These are phyloP conservation scores for Pteromalus puparum DNA, from an alignment of 1,140 invertebrate species.

Conservation along the genomic window DNA sequence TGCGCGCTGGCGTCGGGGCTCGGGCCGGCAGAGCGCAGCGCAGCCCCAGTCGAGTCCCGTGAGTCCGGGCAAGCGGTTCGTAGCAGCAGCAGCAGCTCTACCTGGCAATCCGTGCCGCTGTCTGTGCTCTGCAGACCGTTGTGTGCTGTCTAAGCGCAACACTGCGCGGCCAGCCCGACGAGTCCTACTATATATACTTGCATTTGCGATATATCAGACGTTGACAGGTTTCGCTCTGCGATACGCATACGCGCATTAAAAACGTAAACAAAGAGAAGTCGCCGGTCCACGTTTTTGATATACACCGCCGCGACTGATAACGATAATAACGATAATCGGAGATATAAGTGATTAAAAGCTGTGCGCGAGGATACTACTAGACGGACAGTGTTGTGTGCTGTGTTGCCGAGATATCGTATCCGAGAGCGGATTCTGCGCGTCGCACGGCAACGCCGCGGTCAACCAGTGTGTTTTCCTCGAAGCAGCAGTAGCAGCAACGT, in stretches of 20 bases:
- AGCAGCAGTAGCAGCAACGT: neutral
- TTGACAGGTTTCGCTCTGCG: no score
- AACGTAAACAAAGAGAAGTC: no score
- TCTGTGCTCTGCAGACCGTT: neutral
- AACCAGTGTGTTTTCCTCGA: neutral
- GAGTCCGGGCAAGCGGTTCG: conserved; percentile 70
- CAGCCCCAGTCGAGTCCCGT: conserved; percentile 72
- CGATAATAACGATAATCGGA: no score
- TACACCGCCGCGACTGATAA: no score
- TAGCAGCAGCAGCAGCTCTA: neutral
- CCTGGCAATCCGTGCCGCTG: neutral
- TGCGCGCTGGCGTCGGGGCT: conserved; percentile 53
- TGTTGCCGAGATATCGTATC: neutral
- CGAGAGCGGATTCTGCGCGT: conserved; percentile 7
- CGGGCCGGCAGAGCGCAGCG: conserved; percentile 54
- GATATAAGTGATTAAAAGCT: conserved; percentile 27
- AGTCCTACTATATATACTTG: no score
- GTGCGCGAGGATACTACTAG: conserved; percentile 40
- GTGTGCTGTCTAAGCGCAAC: neutral
- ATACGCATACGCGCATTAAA: no score
- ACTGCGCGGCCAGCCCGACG: neutral
- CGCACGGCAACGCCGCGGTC: neutral
- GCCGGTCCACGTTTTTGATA: no score
- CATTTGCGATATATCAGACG: no score
- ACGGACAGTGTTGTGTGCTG: conserved; percentile 1